Evolutionary conservation across 2,113 vertebrate species (phyloP).

Genomic region (Dicaeum eximium): DNA sequence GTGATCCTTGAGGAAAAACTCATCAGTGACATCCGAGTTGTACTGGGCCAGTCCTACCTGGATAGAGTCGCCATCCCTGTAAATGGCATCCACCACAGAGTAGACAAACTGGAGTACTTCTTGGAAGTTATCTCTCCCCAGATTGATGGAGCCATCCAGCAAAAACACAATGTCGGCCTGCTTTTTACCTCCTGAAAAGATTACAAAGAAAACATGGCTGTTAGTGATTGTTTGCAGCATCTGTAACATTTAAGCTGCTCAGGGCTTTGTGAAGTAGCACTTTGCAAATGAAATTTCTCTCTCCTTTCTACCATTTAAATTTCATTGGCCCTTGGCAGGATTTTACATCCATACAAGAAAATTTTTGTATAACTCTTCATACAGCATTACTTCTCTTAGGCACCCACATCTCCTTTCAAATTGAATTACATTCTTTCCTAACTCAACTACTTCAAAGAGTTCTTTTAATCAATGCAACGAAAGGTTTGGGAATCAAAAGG

Average conservation of each 20-base stretch:
- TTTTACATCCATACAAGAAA: neutral
- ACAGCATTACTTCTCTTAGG: neutral
- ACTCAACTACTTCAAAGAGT: neutral
- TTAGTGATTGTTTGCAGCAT: neutral
- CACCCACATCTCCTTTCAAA: neutral
- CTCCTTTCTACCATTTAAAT: neutral
- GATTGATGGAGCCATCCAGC: conserved; percentile 92
- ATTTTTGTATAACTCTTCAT: neutral
- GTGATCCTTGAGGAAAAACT: conserved; percentile 87
- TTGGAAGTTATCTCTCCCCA: conserved; percentile 82
- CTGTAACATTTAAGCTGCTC: neutral
- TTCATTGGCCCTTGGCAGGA: neutral
- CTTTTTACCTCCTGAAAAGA: conserved; percentile 71
- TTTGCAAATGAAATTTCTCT: neutral
- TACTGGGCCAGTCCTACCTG: conserved; percentile 88
- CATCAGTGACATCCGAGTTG: conserved; percentile 85
- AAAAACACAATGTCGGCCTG: conserved; percentile 94
- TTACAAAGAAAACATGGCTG: neutral
- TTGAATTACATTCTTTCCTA: neutral
- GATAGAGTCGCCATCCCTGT: conserved; percentile 79
- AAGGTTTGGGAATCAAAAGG: neutral
- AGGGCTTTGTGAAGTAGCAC: neutral
- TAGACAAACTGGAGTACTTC: conserved; percentile 81
- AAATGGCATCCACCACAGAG: conserved; percentile 85
- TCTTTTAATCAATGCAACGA: neutral